phyloP scores from a whole-genome alignment of 2,113 vertebrate species.

The Oplegnathus fasciatus region DNA sequence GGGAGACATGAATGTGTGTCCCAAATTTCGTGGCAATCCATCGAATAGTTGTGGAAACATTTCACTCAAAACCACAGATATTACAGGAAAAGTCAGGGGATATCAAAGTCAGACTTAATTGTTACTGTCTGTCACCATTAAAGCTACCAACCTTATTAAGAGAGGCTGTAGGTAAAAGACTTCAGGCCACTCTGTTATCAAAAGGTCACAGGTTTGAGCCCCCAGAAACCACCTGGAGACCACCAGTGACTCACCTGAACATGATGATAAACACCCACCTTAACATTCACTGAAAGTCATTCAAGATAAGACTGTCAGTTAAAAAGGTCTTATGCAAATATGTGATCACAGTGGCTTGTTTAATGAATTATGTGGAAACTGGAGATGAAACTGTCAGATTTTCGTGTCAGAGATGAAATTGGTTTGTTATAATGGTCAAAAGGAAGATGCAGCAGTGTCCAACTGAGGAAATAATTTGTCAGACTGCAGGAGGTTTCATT shows the following conservation, averaged over 20 bases:
- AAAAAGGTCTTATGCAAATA: conserved; percentile 31
- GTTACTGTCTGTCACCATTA: neutral
- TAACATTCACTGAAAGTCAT: neutral
- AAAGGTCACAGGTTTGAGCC: conserved; percentile 40
- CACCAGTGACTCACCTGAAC: neutral
- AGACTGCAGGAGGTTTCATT: neutral
- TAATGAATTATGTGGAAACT: conserved; percentile 3
- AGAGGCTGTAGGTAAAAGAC: no score
- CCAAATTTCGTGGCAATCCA: neutral
- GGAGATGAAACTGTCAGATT: neutral
- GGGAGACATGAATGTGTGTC: no score
- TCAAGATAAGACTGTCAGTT: neutral
- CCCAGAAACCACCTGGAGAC: neutral
- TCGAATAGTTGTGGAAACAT: neutral
- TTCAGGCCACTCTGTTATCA: neutral
- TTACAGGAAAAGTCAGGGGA: neutral
- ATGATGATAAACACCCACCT: neutral
- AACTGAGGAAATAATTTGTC: neutral
- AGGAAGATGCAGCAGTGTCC: neutral
- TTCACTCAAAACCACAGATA: neutral
- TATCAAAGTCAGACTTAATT: neutral
- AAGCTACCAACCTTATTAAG: neutral
- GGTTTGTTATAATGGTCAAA: neutral
- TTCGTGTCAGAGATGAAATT: neutral
- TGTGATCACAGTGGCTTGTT: neutral